phyloP scores from a whole-genome alignment of 2,113 vertebrate species.

The Sinocyclocheilus rhinocerous region DNA sequence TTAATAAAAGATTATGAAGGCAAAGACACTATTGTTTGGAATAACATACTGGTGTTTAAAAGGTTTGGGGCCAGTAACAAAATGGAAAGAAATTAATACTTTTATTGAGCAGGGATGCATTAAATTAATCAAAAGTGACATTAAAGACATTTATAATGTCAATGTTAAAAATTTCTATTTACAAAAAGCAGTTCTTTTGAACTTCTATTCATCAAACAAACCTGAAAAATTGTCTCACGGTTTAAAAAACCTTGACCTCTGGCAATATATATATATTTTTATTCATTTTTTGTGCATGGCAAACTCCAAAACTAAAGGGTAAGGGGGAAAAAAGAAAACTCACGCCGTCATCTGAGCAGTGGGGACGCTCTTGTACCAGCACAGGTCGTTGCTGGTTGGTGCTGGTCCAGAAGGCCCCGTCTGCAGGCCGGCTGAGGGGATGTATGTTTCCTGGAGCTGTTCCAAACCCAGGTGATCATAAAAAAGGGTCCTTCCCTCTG shows the following conservation, averaged over 20 bases:
- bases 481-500: conserved; percentile 72
- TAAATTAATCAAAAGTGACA: neutral
- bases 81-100: neutral
- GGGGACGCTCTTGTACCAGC: conserved; percentile 89
- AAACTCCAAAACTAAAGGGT: neutral
- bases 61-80: neutral
- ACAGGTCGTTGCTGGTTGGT: conserved; percentile 68
- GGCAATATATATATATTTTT: neutral
- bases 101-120: neutral
- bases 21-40: neutral
- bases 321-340: conserved; percentile 68
- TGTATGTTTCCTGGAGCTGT: conserved; percentile 65
- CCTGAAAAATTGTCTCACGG: neutral
- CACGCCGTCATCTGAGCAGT: conserved; percentile 90
- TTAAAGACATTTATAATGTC: too few relatives aligned
- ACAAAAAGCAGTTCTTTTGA: neutral
- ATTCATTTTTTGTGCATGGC: neutral
- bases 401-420: conserved; percentile 76
- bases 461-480: conserved; percentile 69
- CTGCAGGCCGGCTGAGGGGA: conserved; percentile 54
- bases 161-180: too few relatives aligned
- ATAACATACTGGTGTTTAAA: neutral
- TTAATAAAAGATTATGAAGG: neutral
- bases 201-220: neutral
- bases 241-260: neutral